Evolutionary conservation across 2,888 invertebrate species (phyloP), one percentile per base, ranked within the genome.

Genomic region (Diarsia dahlii): DNA sequence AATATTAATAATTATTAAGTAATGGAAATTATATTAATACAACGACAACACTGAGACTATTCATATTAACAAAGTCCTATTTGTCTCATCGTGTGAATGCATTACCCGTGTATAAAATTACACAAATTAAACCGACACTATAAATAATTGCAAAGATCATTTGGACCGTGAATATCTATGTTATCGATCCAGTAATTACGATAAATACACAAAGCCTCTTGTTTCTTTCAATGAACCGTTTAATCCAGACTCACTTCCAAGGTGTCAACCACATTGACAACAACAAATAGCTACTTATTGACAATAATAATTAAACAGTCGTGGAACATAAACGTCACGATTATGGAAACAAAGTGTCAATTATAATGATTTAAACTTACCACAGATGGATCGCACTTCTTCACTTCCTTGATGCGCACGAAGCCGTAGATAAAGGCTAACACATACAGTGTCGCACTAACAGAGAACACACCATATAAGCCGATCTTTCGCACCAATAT

Each of bases 401-500:
- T 97, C 62, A 97, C 97, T 93, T 98, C 98, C 81, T 98, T 97
- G 82, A 98, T 97, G 82, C 97, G 97, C 84, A 97, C 97, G 86
- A 97, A 96, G 1, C 98, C 98, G 88, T 98, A 98, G 76, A 97
- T 94, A 89, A 98, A 97, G 78, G 98, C 98, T 81, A 98, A 92
- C 50, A 98, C 93, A 91, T 98, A 98, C 86, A 98, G 96, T 4
- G 97, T 96, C 0, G 98, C 98, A 86, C 98, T 98, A 78, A 98
- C 97, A 9, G 98, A 97, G 91, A 98, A 98, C 20, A 98, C 98
- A 64, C 98, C 98, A 89, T 98, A 98, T 90, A 98, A 98, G 0
- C 98, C 98, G 76, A 98, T 98, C 93, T 98, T 97, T 91, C 97
- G 96, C 89, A 97, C 95, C 84, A 99, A 95, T 72, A 99, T 97